Evolutionary conservation across 2,888 invertebrate genomes (phyloP), one percentile per base, ranked within the genome.

Genomic region (Chouioia cunea): DNA sequence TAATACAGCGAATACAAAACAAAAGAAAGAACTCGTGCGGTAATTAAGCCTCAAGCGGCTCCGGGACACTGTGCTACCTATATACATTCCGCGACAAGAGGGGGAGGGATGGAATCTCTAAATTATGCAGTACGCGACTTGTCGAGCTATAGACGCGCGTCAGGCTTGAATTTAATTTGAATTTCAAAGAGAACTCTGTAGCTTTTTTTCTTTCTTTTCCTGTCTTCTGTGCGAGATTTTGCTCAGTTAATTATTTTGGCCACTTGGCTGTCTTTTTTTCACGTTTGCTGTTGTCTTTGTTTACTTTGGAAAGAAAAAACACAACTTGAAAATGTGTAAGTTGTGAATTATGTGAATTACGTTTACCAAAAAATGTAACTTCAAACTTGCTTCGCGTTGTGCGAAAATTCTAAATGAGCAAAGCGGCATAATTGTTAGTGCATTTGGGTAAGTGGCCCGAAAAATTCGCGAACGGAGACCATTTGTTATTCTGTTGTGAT

Each of bases 91-190:
- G 10, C 36, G 36, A 36, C 6, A 36, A 36, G 6, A 27, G 46
- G 57, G 46, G 46, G 43, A 27, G 46, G 57, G 46, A 43, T 16
- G 44, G 52, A 36, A 50, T 63, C 58, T 58, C 59, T 58, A 59
- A 64, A 65, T 70, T 70, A 70, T 70, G 70, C 70, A 22, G 53
- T 57, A 47, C 48, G 53, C 60, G 50, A 20, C 58, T 36, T 36
- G 58, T 18, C 18, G 22, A 23, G 50, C 53, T 36, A 53, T 58
- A 46, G 44, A 15, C 2, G n/a, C 52, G 52, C 52, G 10, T 20
- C 6, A 12, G 16, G 56, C 14, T 56, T 44, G 56, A 60, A 70
- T 65, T 70, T 65, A 50, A 70, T 70, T 70, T 70, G 50, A 60
- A 59, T 60, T 50, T 70, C 65, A 70, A 70, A 60, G 54, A 44